Conservation (phyloP, 2,113 vertebrate genomes). For the Chlamydotis undulata region DNA sequence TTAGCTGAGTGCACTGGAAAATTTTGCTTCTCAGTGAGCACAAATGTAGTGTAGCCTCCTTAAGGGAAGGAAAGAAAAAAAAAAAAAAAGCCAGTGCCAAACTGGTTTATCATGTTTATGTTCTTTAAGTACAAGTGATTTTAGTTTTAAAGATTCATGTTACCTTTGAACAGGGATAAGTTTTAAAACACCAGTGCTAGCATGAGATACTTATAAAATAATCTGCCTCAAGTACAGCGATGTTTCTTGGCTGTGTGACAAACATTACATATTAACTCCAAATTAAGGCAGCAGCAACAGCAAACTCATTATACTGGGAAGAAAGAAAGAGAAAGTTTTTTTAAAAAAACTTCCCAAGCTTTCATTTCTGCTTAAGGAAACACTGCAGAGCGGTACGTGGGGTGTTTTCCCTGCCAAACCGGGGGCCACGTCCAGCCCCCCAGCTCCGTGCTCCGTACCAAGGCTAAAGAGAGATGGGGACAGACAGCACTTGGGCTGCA, state of each 20-base stretch:
- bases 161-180: constrained; percentile 61
- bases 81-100: not conserved
- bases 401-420: not conserved
- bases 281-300: constrained; percentile 62
- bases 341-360: not conserved
- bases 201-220: constrained; percentile 39
- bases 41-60: constrained; percentile 27
- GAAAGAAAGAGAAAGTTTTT: not conserved
- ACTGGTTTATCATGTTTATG: constrained; percentile 64
- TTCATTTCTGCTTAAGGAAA: constrained; percentile 50
- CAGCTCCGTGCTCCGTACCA: not conserved
- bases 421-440: not conserved
- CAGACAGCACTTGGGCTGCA: not conserved
- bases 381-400: not conserved
- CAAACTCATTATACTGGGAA: constrained; percentile 37
- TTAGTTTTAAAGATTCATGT: constrained; percentile 54
- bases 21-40: not conserved
- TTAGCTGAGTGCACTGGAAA: constrained; percentile 15
- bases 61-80: constrained; percentile 1
- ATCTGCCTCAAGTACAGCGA: constrained; percentile 33
- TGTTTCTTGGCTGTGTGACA: constrained; percentile 42
- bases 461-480: not conserved
- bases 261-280: constrained; percentile 66
- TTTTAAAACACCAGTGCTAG: constrained; percentile 45
- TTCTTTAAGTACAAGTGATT: constrained; percentile 48